These are phyloP conservation scores for Melitaea athalia DNA, from an alignment of 2,888 invertebrate genomes.

Conservation along the genomic window DNA sequence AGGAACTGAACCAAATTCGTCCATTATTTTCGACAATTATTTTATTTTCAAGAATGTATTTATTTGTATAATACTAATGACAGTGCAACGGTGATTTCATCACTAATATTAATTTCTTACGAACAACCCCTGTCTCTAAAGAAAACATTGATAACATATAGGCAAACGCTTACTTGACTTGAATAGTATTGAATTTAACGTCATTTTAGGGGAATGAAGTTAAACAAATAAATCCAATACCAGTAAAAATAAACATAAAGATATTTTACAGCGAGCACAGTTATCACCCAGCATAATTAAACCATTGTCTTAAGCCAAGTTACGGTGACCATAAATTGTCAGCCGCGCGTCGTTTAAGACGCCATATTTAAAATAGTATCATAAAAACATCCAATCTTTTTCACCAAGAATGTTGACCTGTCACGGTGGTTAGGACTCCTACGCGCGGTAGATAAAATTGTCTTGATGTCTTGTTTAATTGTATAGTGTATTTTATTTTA, in stretches of 20 bases:
- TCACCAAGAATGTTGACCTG: conserved; percentile 51
- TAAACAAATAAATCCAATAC: conserved; percentile 23
- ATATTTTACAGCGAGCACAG: conserved; percentile 65
- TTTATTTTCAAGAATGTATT: no score
- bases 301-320: conserved; percentile 74
- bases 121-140: no score
- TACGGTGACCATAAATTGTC: conserved; percentile 72
- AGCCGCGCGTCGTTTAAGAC: conserved; percentile 61
- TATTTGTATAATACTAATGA: no score
- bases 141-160: no score
- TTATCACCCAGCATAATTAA: conserved; percentile 78
- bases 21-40: no score
- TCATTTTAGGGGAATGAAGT: not conserved
- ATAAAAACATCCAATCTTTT: conserved; percentile 67
- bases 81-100: no score
- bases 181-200: not conserved
- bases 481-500: no score
- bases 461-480: not conserved
- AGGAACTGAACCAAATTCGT: no score
- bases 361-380: conserved; percentile 77
- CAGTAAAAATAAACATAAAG: conserved; percentile 45
- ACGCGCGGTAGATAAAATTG: conserved; percentile 5
- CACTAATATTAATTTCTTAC: no score
- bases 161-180: not conserved
- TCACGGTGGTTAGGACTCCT: conserved; percentile 28